Evolutionary conservation across 2,113 vertebrate species (phyloP).

Genomic region (Cyanoderma ruficeps): DNA sequence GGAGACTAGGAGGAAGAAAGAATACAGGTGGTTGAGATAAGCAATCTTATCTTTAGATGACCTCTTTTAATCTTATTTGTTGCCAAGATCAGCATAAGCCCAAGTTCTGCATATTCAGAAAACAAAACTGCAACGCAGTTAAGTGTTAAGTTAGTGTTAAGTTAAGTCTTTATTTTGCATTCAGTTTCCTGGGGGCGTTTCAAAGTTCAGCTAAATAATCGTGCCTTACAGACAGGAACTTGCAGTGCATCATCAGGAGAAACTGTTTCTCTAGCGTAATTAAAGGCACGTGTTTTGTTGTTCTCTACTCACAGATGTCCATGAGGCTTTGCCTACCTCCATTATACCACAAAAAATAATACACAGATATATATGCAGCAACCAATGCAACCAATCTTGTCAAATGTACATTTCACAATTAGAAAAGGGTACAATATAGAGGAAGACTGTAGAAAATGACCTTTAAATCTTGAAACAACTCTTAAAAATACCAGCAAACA

Average conservation of each 20-base stretch:
- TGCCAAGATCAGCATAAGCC: slow-evolving; percentile 9
- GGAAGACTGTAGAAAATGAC: not conserved
- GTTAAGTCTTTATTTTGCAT: not conserved
- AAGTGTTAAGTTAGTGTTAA: too few relatives aligned
- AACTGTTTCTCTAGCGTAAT: not conserved
- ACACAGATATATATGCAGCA: not conserved
- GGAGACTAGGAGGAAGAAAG: not conserved
- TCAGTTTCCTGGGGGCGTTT: not conserved
- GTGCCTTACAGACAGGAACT: not conserved
- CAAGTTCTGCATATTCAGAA: not conserved
- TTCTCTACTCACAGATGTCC: not conserved
- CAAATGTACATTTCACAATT: not conserved
- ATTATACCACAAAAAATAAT: not conserved
- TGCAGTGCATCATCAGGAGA: not conserved
- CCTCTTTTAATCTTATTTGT: slow-evolving; percentile 39
- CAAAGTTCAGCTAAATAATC: not conserved
- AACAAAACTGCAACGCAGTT: not conserved
- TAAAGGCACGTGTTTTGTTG: not conserved
- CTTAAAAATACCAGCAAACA: not conserved
- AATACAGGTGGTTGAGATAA: slow-evolving; percentile 6
- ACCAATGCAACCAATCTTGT: not conserved
- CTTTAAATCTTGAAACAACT: not conserved
- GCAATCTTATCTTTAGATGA: slow-evolving; percentile 32
- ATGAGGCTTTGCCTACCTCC: not conserved
- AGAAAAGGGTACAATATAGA: not conserved